Conservation (phyloP, 2,113 vertebrate genomes). For the Tetraodon nigroviridis region DNA sequence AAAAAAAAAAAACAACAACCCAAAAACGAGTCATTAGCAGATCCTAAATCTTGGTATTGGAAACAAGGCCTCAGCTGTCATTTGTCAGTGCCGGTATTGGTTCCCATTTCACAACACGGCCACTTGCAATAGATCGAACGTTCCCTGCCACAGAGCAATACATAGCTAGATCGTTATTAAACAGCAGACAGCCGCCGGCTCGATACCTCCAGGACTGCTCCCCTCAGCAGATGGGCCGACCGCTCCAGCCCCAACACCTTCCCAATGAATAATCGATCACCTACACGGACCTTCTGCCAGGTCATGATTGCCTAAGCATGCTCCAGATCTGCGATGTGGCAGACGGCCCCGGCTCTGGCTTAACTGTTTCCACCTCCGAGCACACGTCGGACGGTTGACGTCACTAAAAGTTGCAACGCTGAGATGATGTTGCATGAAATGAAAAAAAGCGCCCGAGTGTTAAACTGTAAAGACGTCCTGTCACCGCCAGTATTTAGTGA, state of each 20-base stretch:
- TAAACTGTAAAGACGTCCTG: too few relatives aligned
- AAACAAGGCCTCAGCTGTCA: conserved; percentile 12
- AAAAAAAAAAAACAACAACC: too few relatives aligned
- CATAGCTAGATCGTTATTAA: conserved; percentile 43
- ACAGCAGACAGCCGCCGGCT: conserved; percentile 34
- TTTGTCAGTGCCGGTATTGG: conserved; percentile 11
- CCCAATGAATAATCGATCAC: conserved; percentile 64
- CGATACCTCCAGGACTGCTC: conserved; percentile 62
- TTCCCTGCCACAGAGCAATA: conserved; percentile 23
- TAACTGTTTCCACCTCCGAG: too few relatives aligned
- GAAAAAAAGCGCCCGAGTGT: too few relatives aligned
- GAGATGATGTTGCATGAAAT: too few relatives aligned
- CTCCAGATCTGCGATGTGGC: conserved; percentile 36
- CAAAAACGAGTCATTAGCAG: background rate
- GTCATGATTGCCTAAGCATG: conserved; percentile 64
- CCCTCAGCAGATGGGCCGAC: conserved; percentile 63
- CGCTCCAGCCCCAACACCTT: conserved; percentile 25
- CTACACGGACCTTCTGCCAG: conserved; percentile 62
- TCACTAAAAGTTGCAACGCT: too few relatives aligned
- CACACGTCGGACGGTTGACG: too few relatives aligned
- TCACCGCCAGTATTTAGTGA: too few relatives aligned
- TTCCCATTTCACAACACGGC: conserved; percentile 20
- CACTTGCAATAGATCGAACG: conserved; percentile 32
- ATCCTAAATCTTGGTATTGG: background rate
- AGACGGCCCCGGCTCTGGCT: background rate